Evolutionary conservation across 2,113 vertebrate genomes (phyloP).

Genomic region (Perognathus longimembris): DNA sequence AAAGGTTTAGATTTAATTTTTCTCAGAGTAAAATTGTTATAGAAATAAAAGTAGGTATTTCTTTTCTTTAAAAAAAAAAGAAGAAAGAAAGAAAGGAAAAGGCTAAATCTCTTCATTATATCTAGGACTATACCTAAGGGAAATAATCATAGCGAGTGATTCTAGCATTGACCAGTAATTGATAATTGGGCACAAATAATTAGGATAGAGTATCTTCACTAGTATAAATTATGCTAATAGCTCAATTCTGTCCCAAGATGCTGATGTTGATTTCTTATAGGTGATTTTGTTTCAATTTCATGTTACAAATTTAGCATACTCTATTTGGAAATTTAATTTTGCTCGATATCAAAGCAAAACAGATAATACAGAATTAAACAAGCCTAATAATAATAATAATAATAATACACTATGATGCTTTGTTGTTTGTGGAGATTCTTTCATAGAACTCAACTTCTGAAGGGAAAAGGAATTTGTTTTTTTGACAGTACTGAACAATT

Average conservation of each 20-base stretch:
- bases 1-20: slow-evolving; percentile 62
- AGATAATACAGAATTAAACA: slow-evolving; percentile 87
- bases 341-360: slow-evolving; percentile 86
- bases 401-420: slow-evolving; percentile 82
- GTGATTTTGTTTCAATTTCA: slow-evolving; percentile 83
- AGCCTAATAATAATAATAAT: slow-evolving; percentile 86
- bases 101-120: slow-evolving; percentile 73
- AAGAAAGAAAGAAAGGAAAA: slow-evolving; percentile 73
- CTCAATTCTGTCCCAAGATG: slow-evolving; percentile 76
- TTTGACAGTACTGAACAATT: slow-evolving; percentile 72
- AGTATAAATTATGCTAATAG: slow-evolving; percentile 83
- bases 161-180: slow-evolving; percentile 85
- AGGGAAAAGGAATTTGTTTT: slow-evolving; percentile 72
- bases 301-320: slow-evolving; percentile 86
- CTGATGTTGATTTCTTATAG: slow-evolving; percentile 80
- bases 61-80: slow-evolving; percentile 54
- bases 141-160: slow-evolving; percentile 86
- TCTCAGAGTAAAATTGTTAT: slow-evolving; percentile 61
- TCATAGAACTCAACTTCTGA: slow-evolving; percentile 81
- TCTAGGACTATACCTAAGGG: slow-evolving; percentile 71
- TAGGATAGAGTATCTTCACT: slow-evolving; percentile 78
- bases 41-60: slow-evolving; percentile 56
- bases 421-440: slow-evolving; percentile 82
- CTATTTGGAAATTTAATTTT: slow-evolving; percentile 87
- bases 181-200: slow-evolving; percentile 88